Evolutionary conservation across 2,113 vertebrate genomes (phyloP).

Genomic region (Crotophaga sulcirostris): DNA sequence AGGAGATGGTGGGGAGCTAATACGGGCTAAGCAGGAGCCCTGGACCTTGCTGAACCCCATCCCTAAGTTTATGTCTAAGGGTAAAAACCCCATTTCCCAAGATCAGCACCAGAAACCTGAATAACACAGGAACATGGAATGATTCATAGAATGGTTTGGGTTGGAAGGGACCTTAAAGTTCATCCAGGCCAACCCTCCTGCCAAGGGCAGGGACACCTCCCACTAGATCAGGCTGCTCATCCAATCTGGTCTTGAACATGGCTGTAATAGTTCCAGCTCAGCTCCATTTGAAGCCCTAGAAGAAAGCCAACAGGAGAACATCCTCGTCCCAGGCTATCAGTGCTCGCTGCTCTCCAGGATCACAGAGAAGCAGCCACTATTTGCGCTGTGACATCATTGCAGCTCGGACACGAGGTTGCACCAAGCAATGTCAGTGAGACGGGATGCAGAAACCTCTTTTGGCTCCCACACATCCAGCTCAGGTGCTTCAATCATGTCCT

Average conservation of each 20-base stretch:
- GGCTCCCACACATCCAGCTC: not conserved
- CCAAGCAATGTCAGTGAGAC: accelerated
- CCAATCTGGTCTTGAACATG: too few species aligned
- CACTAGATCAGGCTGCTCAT: too few species aligned
- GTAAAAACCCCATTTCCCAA: not conserved
- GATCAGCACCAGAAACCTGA: not conserved
- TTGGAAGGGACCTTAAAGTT: too few species aligned
- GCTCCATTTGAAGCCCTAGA: not conserved
- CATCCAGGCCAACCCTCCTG: too few species aligned
- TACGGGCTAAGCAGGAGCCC: too few species aligned
- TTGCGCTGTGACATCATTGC: not conserved
- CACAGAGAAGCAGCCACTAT: not conserved
- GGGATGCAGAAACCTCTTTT: not conserved
- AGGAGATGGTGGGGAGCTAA: not conserved
- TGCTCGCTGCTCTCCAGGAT: not conserved
- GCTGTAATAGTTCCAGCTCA: not conserved
- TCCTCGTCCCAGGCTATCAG: not conserved
- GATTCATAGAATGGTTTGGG: too few species aligned
- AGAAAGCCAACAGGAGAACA: not conserved
- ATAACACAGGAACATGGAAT: too few species aligned
- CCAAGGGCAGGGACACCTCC: too few species aligned
- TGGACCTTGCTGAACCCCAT: not conserved
- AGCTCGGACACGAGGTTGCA: not conserved
- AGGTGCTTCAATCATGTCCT: not conserved
- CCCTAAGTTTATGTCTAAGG: not conserved